These are phyloP conservation scores for Candoia aspera DNA, from an alignment of 2,113 vertebrate species.

Conservation along the genomic window DNA sequence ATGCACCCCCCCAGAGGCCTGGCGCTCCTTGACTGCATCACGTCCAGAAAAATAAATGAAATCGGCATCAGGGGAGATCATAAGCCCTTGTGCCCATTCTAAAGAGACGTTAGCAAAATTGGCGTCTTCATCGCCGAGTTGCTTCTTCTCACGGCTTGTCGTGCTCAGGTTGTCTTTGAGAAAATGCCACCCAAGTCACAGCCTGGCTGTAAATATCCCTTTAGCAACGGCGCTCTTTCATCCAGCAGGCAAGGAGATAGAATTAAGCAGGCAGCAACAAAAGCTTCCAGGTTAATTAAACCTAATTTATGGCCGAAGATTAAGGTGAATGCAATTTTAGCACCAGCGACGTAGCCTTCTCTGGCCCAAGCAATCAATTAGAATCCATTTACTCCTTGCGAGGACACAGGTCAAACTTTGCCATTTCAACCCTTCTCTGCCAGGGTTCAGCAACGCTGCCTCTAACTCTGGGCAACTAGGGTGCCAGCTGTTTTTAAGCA, in stretches of 20 bases:
- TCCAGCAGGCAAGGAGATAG: slow-evolving; percentile 16
- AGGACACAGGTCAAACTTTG: slow-evolving; percentile 67
- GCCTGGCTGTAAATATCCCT: background rate
- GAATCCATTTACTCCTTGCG: slow-evolving; percentile 64
- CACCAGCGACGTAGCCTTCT: slow-evolving; percentile 54
- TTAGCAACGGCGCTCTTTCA: too few relatives aligned
- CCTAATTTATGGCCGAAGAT: slow-evolving; percentile 51
- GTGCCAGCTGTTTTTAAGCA: too few relatives aligned
- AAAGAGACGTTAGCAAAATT: too few relatives aligned
- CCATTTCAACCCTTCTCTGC: slow-evolving; percentile 51
- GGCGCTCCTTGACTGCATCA: too few relatives aligned
- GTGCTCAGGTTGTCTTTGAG: background rate
- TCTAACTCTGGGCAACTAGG: too few relatives aligned
- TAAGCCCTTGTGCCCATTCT: too few relatives aligned
- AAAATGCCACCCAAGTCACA: background rate
- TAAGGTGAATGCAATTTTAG: slow-evolving; percentile 55
- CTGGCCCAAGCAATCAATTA: slow-evolving; percentile 64
- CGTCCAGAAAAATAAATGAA: too few relatives aligned
- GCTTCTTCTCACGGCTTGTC: too few relatives aligned
- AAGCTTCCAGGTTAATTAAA: slow-evolving; percentile 54
- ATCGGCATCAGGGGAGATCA: too few relatives aligned
- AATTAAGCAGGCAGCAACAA: slow-evolving; percentile 48
- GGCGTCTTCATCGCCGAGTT: too few relatives aligned
- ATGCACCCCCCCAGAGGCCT: too few relatives aligned
- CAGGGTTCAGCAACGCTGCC: slow-evolving; percentile 37